Percentiles rank a stretch among this genome's conserved stretches.
Evolutionary conservation across 2,888 invertebrate species (phyloP).

Genomic region (Apoda limacodes): DNA sequence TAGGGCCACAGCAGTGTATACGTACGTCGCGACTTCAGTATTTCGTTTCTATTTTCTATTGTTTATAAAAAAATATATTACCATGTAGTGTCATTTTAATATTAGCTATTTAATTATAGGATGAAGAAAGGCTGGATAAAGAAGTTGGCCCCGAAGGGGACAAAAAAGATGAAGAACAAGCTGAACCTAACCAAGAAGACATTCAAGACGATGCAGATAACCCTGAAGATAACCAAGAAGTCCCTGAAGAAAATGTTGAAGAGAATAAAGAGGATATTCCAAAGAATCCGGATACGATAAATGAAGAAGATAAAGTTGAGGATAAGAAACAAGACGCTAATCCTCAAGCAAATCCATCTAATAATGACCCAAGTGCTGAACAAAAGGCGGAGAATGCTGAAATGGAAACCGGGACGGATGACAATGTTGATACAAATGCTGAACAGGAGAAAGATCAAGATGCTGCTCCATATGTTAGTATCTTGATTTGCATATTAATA

Average conservation of each 20-base stretch:
- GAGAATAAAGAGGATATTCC: conserved; percentile 42
- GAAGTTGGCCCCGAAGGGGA: conserved; percentile 66
- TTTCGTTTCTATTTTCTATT: too few species aligned
- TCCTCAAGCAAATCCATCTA: conserved; percentile 62
- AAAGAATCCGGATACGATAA: conserved; percentile 49
- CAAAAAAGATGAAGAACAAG: conserved; percentile 19
- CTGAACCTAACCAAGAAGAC: conserved; percentile 25
- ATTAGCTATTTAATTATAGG: too few species aligned
- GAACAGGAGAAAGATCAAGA: conserved; percentile 57
- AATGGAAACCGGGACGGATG: conserved; percentile 52
- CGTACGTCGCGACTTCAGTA: too few species aligned
- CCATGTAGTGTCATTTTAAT: too few species aligned
- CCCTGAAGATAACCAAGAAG: conserved; percentile 30
- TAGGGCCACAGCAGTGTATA: too few species aligned
- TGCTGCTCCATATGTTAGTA: conserved; percentile 49
- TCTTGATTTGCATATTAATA: too few species aligned
- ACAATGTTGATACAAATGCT: conserved; percentile 61
- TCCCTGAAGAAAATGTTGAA: conserved; percentile 28
- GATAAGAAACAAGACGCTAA: conserved; percentile 57
- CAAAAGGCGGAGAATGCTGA: conserved; percentile 62
- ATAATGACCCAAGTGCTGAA: conserved; percentile 55
- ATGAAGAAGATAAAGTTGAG: conserved; percentile 50
- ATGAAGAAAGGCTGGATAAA: conserved; percentile 28
- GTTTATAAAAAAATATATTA: too few species aligned
- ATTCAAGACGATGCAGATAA: conserved; percentile 31